Base-by-base conservation (phyloP, 2,888 invertebrate species). In the Drosophila aldrichi region DNA sequence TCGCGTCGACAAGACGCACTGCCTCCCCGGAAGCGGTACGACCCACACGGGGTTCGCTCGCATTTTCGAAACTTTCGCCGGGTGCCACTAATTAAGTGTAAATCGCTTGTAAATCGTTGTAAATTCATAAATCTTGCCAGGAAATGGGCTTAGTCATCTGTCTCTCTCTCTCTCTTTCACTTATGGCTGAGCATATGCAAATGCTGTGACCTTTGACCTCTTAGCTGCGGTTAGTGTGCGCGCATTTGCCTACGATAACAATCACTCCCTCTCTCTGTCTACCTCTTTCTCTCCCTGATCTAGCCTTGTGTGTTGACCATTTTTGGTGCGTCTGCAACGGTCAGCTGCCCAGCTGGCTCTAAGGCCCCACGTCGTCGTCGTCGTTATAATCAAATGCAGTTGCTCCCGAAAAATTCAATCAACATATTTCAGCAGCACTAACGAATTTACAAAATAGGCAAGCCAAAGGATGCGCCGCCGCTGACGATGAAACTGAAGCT, bases 371-470 rank as follows among this genome's bases (percentile, higher is more conserved):
- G 54, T 56, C 43, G 43, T 56, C 43, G 43, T 25, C 25, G 25
- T 68, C 82, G 77, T 83, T 82, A 77, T 86, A 86, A 89, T 89
- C 85, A 86, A 86, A 89, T 85, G 89, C 85, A 86, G 85, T 85
- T 89, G 88, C 90, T 88, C 89, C 89, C 90, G 88, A 89, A 89
- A 86, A 88, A 88, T 88, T 90, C 89, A 89, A 90, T 89, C 89
- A 89, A 89, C 89, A 89, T 89, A 89, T 89, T 90, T 90, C 90
- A 88, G 87, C 89, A 83, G 90, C 89, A 89, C 89, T 89, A 89
- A 89, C 90, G 89, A 89, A 89, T 89, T 89, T 90, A 88, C 90
- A 84, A 90, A 89, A 90, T 89, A 90, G 89, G 89, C 89, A 88
- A 83, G 63, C 84, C 90, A 89, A 89, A 89, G 89, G 87, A 88